Conservation (phyloP, 2,113 vertebrate species). For the Astatoreochromis straeleni region DNA sequence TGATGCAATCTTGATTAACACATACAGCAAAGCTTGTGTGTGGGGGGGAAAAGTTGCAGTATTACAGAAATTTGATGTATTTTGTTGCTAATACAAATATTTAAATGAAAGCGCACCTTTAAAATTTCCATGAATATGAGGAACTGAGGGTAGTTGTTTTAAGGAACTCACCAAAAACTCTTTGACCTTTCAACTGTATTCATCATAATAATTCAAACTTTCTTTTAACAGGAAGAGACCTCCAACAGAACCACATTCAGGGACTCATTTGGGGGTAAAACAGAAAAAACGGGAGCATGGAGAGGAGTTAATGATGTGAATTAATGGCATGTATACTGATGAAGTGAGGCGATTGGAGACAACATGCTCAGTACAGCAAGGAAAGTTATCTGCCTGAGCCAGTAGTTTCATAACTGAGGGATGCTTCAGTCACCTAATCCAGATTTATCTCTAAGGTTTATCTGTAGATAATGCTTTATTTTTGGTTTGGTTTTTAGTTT, state of each 20-base stretch:
- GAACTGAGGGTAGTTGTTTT: neutral
- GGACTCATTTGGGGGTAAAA: neutral
- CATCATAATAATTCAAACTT: neutral
- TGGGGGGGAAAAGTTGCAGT: fast-evolving
- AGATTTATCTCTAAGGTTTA: neutral
- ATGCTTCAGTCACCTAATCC: neutral
- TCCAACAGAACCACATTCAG: neutral
- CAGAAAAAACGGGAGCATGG: neutral
- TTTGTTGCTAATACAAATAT: neutral
- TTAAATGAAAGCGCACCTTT: neutral
- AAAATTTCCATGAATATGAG: neutral
- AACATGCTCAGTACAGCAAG: neutral
- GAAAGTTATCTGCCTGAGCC: neutral
- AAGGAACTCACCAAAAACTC: neutral
- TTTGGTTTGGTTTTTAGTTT: fast-evolving
- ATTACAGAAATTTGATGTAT: neutral
- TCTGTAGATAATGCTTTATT: neutral
- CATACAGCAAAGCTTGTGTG: neutral
- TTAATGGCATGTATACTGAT: neutral
- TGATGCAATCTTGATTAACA: neutral
- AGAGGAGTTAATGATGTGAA: neutral
- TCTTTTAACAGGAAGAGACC: neutral
- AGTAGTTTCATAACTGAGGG: neutral
- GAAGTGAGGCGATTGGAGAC: neutral
- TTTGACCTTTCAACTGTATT: neutral